Base-by-base conservation (phyloP, 2,797 vertebrate genomes). In the Merluccius polli region DNA sequence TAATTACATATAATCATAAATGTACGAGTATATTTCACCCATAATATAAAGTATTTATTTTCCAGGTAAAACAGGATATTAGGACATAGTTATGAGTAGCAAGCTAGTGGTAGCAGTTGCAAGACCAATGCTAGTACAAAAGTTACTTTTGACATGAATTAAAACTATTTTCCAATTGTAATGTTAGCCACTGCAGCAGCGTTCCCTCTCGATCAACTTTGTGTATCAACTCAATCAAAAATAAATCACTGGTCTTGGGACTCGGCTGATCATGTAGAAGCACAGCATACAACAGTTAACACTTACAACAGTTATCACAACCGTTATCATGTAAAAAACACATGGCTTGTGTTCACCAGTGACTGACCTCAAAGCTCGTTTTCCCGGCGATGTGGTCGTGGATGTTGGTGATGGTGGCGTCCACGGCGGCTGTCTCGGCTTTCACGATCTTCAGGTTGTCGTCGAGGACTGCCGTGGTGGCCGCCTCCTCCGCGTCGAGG, bases 391-490 rank as follows among this genome's bases (percentile, higher is more conserved):
- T 83, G 75, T 93, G 91, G 67, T 71, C 79, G 80, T 94, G 90
- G 75, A 95, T 92, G 30, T 93, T 89, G 2, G 85, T 70, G 5
- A 94, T 90, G 59, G 85, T 84, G 75, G 92, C 91, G 79, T 93
- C 91, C 71, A 93, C 90, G 65, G 78, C 85, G 0, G 87, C 81
- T 1, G 76, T 81, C 76, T 94, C 92, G 0, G 33, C 81, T 63
- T 92, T 87, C 35, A 92, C 90, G 0, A 72, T 78, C 77, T 92
- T 92, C 44, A 94, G 41, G 83, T 94, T 94, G 63, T 94, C 92
- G 0, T 95, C 93, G 5, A 94, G 86, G 27, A 90, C 72, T 0
- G 87, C 86, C 81, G 92, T 79, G 1, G 89, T 86, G 13, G 88
- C 88, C 63, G 87, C 89, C 52, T 93, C 93, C 79, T 94, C 93